Percentiles rank a stretch among this genome's conserved stretches.
These are phyloP conservation scores for Regulus satrapa DNA, from an alignment of 2,113 vertebrate species.

Conservation along the genomic window DNA sequence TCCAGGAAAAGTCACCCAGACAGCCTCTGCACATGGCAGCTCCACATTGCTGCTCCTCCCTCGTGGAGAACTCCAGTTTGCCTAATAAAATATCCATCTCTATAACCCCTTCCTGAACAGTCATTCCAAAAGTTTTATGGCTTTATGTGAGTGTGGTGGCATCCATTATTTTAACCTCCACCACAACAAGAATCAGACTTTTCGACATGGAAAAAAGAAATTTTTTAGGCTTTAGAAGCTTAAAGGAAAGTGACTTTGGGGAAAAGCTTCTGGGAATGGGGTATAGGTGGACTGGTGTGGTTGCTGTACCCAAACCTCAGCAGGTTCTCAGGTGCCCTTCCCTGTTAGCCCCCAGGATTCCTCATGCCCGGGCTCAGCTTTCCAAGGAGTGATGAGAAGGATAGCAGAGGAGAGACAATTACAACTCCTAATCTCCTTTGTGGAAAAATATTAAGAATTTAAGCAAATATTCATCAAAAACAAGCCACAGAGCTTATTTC, in stretches of 20 bases:
- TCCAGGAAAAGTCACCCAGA: not conserved
- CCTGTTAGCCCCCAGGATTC: not conserved
- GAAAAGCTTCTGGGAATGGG: not conserved
- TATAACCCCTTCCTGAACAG: fast-evolving
- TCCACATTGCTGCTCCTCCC: not conserved
- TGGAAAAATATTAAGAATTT: not conserved
- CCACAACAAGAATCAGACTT: not conserved
- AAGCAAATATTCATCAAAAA: not conserved
- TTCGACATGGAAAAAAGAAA: not conserved
- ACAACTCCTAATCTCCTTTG: not conserved
- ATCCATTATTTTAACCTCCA: not conserved
- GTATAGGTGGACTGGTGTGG: fast-evolving
- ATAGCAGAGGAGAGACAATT: not conserved
- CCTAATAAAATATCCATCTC: not conserved
- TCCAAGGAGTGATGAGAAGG: not conserved
- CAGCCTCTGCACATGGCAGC: not conserved
- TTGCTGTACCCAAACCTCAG: not conserved
- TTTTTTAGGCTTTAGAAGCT: not conserved
- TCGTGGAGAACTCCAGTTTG: fast-evolving
- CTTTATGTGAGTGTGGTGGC: not conserved
- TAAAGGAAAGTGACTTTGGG: not conserved
- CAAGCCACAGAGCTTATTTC: not conserved
- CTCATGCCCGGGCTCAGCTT: not conserved
- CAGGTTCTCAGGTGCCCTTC: not conserved
- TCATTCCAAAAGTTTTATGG: not conserved